Evolutionary conservation across 2,113 vertebrate genomes (phyloP), one percentile per base, ranked within the genome.

Genomic region (Silurus meridionalis): DNA sequence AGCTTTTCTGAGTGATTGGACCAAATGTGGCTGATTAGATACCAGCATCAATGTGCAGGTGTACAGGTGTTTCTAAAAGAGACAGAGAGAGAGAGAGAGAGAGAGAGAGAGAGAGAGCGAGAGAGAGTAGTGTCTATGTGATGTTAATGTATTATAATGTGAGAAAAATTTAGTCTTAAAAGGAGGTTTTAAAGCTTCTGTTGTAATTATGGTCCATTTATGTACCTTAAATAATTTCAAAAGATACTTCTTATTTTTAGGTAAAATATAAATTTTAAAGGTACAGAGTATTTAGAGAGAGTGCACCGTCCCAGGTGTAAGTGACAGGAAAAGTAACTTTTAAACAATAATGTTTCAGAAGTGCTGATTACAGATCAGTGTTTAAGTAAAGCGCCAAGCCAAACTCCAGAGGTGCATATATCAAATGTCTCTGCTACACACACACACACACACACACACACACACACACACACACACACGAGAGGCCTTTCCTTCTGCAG

Each of bases 321-420:
- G 46, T 50, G 69, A 72, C 37, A 50, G 28, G 37, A 7, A 71
- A 71, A 19, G 15, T 14, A 25, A 71, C 8, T 71, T 17, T 2
- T 74, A 6, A 48, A 21, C 48, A 74, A 60, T 53, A 48, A 3
- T 14, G 37, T 61, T 82, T 53, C 8, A 60, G 79, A 14, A 60
- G 9, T 52, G 66, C 57, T 74, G 66, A 61, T 72, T 80, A 28
- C 78, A 28, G 50, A 66, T 87, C 53, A 28, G 69, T 83, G 52
- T 74, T 86, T 61, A 61, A 37, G 19, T 85, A 82, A 72, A 67
- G 55, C 23, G 46, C 37, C 19, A 83, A 63, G 48, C n/a, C 58
- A 81, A 66, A 86, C 83, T 85, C 71, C 67, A 89, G 89, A 84
- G 79, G 84, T 84, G 71, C 82, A 87, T 78, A 83, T 86, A 89